These are phyloP conservation scores for Ahaetulla prasina DNA, from an alignment of 2,113 vertebrate genomes.

Conservation along the genomic window DNA sequence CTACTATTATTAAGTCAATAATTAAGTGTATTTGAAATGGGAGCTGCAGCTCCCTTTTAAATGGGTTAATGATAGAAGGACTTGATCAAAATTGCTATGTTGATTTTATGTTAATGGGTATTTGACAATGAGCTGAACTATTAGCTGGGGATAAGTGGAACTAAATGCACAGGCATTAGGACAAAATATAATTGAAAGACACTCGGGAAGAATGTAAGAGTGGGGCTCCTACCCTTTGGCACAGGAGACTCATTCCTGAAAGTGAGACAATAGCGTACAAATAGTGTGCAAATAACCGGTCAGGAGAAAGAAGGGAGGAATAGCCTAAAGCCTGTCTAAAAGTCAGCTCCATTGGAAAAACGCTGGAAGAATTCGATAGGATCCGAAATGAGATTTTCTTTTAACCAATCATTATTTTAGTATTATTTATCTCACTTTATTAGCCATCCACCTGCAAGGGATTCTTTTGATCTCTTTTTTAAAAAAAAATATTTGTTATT, in stretches of 20 bases:
- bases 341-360: not conserved
- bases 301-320: not conserved
- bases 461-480: not conserved
- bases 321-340: not conserved
- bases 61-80: slow-evolving; percentile 67
- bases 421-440: not conserved
- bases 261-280: slow-evolving; percentile 32
- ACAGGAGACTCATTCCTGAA: not conserved
- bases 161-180: slow-evolving; percentile 55
- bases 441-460: not conserved
- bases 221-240: not conserved
- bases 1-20: slow-evolving; percentile 59
- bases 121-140: slow-evolving; percentile 68
- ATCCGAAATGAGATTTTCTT: not conserved
- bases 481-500: not conserved
- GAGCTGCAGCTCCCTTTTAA: slow-evolving; percentile 59
- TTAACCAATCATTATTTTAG: not conserved
- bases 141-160: slow-evolving; percentile 62
- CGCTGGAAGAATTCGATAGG: not conserved
- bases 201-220: slow-evolving; percentile 38
- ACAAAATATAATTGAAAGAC: slow-evolving; percentile 53
- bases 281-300: not conserved
- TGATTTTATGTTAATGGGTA: slow-evolving; percentile 69
- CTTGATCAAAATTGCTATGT: slow-evolving; percentile 62
- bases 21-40: slow-evolving; percentile 60